Evolutionary conservation across 2,113 vertebrate species (phyloP), one percentile per base, ranked within the genome.

Genomic region (Thymallus thymallus): DNA sequence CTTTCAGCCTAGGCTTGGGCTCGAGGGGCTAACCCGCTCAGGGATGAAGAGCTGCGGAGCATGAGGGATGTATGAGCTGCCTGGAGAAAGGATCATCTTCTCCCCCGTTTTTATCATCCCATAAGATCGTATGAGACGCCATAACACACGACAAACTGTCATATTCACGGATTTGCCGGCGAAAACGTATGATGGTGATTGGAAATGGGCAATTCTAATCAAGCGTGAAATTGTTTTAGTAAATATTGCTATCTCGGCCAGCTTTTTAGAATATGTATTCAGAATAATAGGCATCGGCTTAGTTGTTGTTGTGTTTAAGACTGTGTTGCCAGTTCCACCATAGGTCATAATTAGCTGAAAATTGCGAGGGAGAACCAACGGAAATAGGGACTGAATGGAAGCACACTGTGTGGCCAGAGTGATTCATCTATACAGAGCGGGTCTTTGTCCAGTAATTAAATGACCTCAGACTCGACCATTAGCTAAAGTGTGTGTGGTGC

Each of bases 381-480:
- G 35, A 41, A 41, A 41, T 41, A 2, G 35, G 2, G 35, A 41
- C 78, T 81, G 86, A 90, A 91, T 87, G 76, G 80, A 78, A 80
- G 72, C 85, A 83, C 14, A 75, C 84, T 87, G 35, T 41, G 35
- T 41, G 87, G 84, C 80, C 82, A 82, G 70, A 88, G 78, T 87
- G 83, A 90, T 89, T 90, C 78, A 87, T 79, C 69, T 48, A 56
- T 61, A 41, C 14, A 73, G 76, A 20, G 71, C 56, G 48, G 65
- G 74, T 85, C 86, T 91, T 91, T 91, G 89, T 92, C 85, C 86
- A 85, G 61, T 90, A 92, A 92, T 91, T 90, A 92, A 91, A 90
- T 85, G 79, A 84, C 80, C 83, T 88, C 85, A 83, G 79, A 72
- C 78, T 85, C 84, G 86, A 86, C 73, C 68, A 41, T 71, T 76